These are phyloP conservation scores for Achroia grisella DNA, from an alignment of 1,140 invertebrate species.

Conservation along the genomic window DNA sequence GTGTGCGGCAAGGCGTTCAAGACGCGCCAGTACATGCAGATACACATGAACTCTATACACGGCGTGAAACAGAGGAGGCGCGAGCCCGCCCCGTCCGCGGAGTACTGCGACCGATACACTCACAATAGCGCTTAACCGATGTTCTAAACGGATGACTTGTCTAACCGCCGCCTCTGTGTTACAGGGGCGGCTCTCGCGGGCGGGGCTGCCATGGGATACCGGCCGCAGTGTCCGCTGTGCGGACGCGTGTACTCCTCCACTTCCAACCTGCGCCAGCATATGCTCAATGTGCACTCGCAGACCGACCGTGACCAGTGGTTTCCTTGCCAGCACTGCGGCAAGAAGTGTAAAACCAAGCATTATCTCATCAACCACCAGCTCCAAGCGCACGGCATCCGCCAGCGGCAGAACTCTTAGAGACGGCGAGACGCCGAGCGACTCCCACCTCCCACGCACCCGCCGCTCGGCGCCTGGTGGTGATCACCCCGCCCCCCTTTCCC, in stretches of 20 bases:
- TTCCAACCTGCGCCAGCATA: conserved; percentile 81
- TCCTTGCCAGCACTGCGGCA: conserved; percentile 81
- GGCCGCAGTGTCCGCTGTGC: conserved; percentile 80
- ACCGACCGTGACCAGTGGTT: conserved; percentile 81
- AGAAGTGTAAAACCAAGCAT: conserved; percentile 84
- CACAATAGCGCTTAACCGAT: conserved; percentile 47
- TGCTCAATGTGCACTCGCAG: conserved; percentile 82
- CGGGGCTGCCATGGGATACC: conserved; percentile 67
- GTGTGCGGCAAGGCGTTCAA: conserved; percentile 80
- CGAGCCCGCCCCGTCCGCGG: conserved; percentile 49
- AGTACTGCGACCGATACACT: conserved; percentile 43
- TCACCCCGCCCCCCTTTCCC: conserved; percentile 14
- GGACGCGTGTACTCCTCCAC: conserved; percentile 80
- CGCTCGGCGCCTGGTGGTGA: conserved; percentile 40
- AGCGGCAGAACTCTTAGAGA: conserved; percentile 74
- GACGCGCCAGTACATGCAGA: conserved; percentile 82
- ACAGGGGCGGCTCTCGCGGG: conserved; percentile 72
- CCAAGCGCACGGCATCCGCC: conserved; percentile 81
- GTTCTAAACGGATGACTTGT: conserved; percentile 18
- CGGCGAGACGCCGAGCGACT: conserved; percentile 80
- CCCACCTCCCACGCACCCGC: conserved; percentile 82
- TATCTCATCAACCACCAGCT: conserved; percentile 85
- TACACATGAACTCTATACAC: conserved; percentile 81
- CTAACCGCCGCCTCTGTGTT: conserved; percentile 74
- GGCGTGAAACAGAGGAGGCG: conserved; percentile 77